Conservation (phyloP, 2,888 invertebrate species). For the Synanthedon formicaeformis region DNA sequence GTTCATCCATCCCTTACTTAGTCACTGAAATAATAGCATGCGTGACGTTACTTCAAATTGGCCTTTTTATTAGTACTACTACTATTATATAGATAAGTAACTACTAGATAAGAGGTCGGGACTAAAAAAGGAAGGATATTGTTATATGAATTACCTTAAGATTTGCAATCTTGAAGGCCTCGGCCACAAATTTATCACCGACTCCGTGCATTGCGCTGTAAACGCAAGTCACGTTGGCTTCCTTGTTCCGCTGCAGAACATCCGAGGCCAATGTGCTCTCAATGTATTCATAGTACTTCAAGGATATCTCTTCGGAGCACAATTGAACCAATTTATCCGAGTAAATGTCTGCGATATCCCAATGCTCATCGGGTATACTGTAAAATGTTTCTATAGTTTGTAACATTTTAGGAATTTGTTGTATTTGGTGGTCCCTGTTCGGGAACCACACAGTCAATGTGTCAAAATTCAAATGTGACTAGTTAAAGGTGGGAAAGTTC, state of each 20-base stretch:
- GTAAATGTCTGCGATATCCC: constrained; percentile 76
- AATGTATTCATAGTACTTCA: constrained; percentile 76
- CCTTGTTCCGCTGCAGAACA: constrained; percentile 65
- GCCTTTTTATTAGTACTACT: background rate
- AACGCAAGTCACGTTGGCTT: constrained; percentile 75
- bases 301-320: constrained; percentile 76
- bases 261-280: constrained; percentile 63
- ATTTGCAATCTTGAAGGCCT: constrained; percentile 80
- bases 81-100: background rate
- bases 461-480: no score
- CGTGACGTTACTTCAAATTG: no score
- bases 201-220: constrained; percentile 99
- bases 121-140: background rate
- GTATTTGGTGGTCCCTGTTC: no score
- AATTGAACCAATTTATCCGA: constrained; percentile 72
- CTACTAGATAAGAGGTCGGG: no score
- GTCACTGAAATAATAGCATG: no score
- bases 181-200: constrained; percentile 81
- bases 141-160: constrained; percentile 70
- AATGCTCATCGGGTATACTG: constrained; percentile 80
- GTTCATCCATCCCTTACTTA: no score
- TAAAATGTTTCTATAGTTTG: constrained; percentile 3
- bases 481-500: no score
- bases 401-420: no score
- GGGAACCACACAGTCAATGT: no score